Evolutionary conservation across 2,888 invertebrate species (phyloP), one percentile per base, ranked within the genome.

Genomic region (Cheilosia pagana): DNA sequence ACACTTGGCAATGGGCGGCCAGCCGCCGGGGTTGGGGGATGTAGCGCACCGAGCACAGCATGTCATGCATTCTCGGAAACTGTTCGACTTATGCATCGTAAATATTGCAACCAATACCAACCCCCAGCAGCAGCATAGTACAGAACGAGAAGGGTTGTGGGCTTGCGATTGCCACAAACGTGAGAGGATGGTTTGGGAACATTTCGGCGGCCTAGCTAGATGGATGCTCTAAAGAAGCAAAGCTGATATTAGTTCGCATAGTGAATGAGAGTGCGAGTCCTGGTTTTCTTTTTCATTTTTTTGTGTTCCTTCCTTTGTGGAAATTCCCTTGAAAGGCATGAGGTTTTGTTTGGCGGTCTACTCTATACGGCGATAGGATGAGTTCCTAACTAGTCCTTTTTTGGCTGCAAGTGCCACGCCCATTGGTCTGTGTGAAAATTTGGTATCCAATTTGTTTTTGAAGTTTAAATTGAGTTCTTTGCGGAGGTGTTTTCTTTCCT

Each of bases 391-490:
- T 31, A 31, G 16, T 67, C 23, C 16, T 70, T 55, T 55, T 50
- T 62, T 48, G 31, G 21, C 16, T 65, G 31, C 28, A 59, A 62
- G 5, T 52, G 70, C 77, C 76, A 76, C 81, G 65, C 81, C 81
- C 65, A 71, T 67, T 53, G 23, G 57, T 23, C 62, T 68, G 57
- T 50, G 59, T 59, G 43, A 53, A 68, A 72, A 78, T 72, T 72
- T 43, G 35, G 43, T 68, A 78, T 63, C 62, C 50, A 72, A 72
- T 83, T 83, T 78, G 72, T 74, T 62, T 83, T 74, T 63, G 72
- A 83, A 78, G 62, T 78, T 63, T 68, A 63, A 83, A 83, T 83
- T 83, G 78, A 83, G 78, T 74, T 57, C 63, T 72, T 82, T 72
- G 25, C 10, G 25, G 50, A 72, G 55, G 62, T 67, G 68, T 67